phyloP scores from a whole-genome alignment of 2,113 vertebrate genomes.

The Uropsilus gracilis region DNA sequence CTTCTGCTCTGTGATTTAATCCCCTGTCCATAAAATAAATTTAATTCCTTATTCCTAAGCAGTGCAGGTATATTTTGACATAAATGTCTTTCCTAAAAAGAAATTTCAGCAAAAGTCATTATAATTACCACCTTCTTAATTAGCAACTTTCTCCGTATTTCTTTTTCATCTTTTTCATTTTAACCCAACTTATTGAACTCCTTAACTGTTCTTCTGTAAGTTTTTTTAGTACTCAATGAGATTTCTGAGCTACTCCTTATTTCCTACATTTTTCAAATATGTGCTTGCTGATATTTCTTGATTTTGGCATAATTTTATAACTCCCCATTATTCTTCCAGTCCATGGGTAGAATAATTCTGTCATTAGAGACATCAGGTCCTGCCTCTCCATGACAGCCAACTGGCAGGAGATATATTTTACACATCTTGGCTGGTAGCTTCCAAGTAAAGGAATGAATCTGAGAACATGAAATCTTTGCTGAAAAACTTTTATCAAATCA shows the following conservation, averaged over 20 bases:
- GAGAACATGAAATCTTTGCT: not conserved
- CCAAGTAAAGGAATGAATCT: constrained; percentile 7
- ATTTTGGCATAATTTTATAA: not conserved
- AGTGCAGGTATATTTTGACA: not conserved
- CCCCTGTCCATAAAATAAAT: not conserved
- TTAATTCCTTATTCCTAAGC: not conserved
- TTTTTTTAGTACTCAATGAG: not conserved
- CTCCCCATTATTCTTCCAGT: not conserved
- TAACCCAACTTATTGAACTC: not conserved
- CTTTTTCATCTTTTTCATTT: constrained; percentile 28
- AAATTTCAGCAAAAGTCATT: not conserved
- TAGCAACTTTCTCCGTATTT: not conserved
- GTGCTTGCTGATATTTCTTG: not conserved
- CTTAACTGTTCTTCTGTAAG: not conserved
- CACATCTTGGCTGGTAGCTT: constrained; percentile 26
- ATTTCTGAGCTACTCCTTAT: not conserved
- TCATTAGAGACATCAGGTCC: not conserved
- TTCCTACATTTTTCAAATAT: constrained; percentile 8
- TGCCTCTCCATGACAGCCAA: not conserved
- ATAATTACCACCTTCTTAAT: not conserved
- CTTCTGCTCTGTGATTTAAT: not conserved
- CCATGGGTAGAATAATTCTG: not conserved
- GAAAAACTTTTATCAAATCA: not conserved
- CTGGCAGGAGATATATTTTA: not conserved
- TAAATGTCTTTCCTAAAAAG: not conserved